Conservation (phyloP, 64 coral and sea anemone genomes). For the Pocillopora verrucosa region DNA sequence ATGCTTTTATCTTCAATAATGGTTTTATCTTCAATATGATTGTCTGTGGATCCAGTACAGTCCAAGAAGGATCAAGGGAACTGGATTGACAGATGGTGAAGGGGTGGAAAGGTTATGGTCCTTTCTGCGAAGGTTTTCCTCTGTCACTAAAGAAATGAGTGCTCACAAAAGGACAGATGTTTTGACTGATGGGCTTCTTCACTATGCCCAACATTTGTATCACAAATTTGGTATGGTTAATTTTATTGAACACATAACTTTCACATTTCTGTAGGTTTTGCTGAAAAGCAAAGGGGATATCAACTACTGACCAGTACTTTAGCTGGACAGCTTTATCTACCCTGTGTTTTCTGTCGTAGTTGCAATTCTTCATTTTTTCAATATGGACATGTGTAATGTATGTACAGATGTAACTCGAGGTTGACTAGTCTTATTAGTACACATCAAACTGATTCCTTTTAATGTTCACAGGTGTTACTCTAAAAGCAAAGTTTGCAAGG, state of each 20-base stretch:
- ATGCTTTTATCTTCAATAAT: too few relatives aligned
- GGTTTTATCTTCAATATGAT: neutral
- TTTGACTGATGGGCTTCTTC: slow-evolving; percentile 64
- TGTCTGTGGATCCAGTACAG: slow-evolving; percentile 55
- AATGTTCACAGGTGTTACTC: slow-evolving; percentile 28
- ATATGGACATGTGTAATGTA: too few relatives aligned
- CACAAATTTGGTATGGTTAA: slow-evolving; percentile 60
- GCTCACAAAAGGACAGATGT: slow-evolving; percentile 70
- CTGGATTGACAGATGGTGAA: slow-evolving; percentile 78
- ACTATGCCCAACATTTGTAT: slow-evolving; percentile 59
- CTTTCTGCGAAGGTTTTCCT: slow-evolving; percentile 58
- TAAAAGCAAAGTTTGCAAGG: slow-evolving; percentile 45
- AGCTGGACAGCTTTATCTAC: neutral
- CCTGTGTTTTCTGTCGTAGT: neutral
- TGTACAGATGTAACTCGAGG: too few relatives aligned
- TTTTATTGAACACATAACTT: neutral
- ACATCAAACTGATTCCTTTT: neutral
- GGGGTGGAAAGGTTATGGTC: slow-evolving; percentile 79
- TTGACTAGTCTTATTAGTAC: too few relatives aligned
- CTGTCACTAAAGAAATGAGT: slow-evolving; percentile 73
- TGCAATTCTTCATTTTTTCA: too few relatives aligned
- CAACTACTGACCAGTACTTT: neutral
- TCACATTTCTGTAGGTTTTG: neutral
- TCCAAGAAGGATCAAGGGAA: slow-evolving; percentile 53
- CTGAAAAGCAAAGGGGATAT: neutral